Evolutionary conservation across 2,888 invertebrate species (phyloP), one percentile per base, ranked within the genome.

Genomic region (Gasteruption jaculator): DNA sequence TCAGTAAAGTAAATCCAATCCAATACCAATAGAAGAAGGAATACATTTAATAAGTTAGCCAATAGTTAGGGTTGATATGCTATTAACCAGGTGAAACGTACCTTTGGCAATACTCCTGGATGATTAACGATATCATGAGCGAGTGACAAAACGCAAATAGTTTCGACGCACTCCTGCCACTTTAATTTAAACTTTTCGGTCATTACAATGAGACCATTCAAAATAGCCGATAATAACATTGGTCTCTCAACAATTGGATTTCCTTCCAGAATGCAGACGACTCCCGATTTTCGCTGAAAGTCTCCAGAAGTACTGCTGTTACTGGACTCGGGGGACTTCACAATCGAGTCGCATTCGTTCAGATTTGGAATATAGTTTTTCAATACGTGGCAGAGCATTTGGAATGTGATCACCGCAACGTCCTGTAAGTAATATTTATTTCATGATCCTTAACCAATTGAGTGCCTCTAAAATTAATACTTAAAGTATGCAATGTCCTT

Each of bases 81-180:
- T n/a, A n/a, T n/a, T n/a, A n/a, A n/a, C n/a, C n/a, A n/a, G n/a
- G n/a, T n/a, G n/a, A n/a, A n/a, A 41, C 40, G 45, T 63, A 81
- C 79, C 60, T 74, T 74, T 4, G 76, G 53, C 19, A 74, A 65
- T 58, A 78, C 72, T 46, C 73, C 74, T 5, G 74, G 65, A 54
- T 77, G 73, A 45, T 74, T 74, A 15, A 82, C 56, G 36, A 81
- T 73, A 45, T 74, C 74, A 43, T 78, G 71, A 7, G 76, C 72
- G 4, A 75, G 67, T 29, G 74, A 73, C 25, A 79, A 68, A 8
- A 89, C 71, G 50, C 83, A 83, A 44, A 85, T 75, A 0, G 86
- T 81, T 72, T 89, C 87, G 3, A 87, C 74, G 42, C 84, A 85
- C 54, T 87, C 86, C 42, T 82, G 79, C 88, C 88, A 88, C 21